Percentiles rank a stretch among this genome's conserved stretches.
phyloP scores from a whole-genome alignment of 1,140 invertebrate species.

The Euwallacea fornicatus region DNA sequence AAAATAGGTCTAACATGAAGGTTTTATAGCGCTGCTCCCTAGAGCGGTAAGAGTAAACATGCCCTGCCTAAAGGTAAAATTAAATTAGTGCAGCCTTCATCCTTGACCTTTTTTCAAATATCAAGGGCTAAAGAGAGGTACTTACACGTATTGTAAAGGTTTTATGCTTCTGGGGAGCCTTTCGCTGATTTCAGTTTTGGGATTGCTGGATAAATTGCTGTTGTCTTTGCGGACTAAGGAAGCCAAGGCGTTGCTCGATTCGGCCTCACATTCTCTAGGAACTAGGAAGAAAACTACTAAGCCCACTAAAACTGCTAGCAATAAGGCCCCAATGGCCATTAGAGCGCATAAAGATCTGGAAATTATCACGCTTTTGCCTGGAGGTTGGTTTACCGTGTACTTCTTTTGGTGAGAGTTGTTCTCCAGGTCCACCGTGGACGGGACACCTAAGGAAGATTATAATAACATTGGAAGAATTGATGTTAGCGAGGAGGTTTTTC shows the following conservation, averaged over 20 bases:
- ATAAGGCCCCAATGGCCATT: conserved; percentile 47
- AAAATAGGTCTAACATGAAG: not conserved
- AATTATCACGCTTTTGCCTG: conserved; percentile 42
- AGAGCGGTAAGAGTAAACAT: not conserved
- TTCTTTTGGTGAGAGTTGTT: conserved; percentile 50
- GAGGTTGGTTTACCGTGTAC: conserved; percentile 49
- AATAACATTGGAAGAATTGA: not conserved
- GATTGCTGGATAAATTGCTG: not conserved
- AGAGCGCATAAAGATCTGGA: conserved; percentile 47
- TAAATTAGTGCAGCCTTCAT: not conserved
- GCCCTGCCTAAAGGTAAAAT: conserved; percentile 8
- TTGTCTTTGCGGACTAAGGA: conserved; percentile 19
- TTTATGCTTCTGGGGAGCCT: conserved; percentile 46
- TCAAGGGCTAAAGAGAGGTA: conserved; percentile 9
- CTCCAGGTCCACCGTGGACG: conserved; percentile 47
- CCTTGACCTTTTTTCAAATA: conserved; percentile 1
- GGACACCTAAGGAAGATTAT: conserved; percentile 46
- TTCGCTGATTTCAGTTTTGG: conserved; percentile 34
- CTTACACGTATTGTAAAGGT: conserved; percentile 51
- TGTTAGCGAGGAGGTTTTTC: not conserved
- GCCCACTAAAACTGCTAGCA: conserved; percentile 47
- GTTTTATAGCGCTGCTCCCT: conserved; percentile 3
- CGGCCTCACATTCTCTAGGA: conserved; percentile 41
- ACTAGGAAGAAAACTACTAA: conserved; percentile 49
- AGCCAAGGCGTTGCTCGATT: conserved; percentile 8